phyloP scores from a whole-genome alignment of 1,140 invertebrate genomes.

The Hyposmocoma kahamanoa region DNA sequence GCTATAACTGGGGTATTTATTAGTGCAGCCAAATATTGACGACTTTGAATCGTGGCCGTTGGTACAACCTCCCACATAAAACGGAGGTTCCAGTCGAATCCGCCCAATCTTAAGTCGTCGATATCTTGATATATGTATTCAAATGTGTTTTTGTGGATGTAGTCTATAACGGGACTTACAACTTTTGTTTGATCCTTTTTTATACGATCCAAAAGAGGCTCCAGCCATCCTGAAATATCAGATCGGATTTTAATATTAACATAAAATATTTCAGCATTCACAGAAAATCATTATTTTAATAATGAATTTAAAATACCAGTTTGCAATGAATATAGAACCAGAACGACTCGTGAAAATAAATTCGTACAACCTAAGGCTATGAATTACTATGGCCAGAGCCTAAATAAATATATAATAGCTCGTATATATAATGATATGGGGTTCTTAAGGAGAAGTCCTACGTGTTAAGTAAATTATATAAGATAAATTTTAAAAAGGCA shows the following conservation, averaged over 20 bases:
- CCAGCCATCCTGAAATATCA: constrained; percentile 89
- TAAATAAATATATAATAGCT: too few species aligned
- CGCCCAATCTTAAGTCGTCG: constrained; percentile 24
- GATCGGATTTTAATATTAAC: too few species aligned
- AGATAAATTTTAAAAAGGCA: too few species aligned
- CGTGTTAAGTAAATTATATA: too few species aligned
- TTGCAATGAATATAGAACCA: too few species aligned
- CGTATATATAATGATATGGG: too few species aligned
- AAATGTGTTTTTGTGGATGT: constrained; percentile 80
- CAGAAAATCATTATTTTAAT: too few species aligned
- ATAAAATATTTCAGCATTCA: not conserved
- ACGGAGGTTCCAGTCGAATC: constrained; percentile 24
- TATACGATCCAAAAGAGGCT: constrained; percentile 92
- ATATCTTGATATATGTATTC: constrained; percentile 31
- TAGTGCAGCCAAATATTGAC: constrained; percentile 12
- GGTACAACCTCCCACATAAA: constrained; percentile 25
- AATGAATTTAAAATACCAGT: too few species aligned
- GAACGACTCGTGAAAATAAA: too few species aligned
- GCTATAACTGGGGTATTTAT: constrained; percentile 87
- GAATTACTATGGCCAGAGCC: too few species aligned
- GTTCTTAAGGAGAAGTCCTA: too few species aligned
- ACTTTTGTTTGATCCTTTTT: constrained; percentile 85
- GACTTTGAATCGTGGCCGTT: not conserved
- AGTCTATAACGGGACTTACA: constrained; percentile 90
- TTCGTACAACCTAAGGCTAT: too few species aligned